Conservation (phyloP, 2,888 invertebrate genomes). For the Copidosoma aretas region DNA sequence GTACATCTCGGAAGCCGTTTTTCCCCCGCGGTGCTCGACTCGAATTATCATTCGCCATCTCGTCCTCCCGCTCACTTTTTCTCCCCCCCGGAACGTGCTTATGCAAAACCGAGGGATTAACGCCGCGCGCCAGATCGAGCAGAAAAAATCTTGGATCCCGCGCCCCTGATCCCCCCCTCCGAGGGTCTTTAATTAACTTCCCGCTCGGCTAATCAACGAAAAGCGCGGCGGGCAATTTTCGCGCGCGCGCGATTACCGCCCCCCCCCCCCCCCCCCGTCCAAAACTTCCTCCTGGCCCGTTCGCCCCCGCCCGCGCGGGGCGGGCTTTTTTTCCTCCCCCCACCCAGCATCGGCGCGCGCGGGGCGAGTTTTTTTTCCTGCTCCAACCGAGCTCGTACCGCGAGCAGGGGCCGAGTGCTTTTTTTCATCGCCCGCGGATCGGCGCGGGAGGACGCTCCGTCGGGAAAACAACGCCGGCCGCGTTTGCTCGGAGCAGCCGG, state of each 20-base stretch:
- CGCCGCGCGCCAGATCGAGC: not conserved
- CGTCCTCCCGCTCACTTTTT: not conserved
- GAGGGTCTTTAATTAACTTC: constrained; percentile 22
- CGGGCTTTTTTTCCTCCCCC: too few relatives aligned
- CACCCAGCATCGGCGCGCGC: too few relatives aligned
- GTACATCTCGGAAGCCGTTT: not conserved
- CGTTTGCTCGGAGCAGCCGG: too few relatives aligned
- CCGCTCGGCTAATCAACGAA: constrained; percentile 20
- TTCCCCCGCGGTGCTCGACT: not conserved
- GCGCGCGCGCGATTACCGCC: too few relatives aligned
- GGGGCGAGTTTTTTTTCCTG: too few relatives aligned
- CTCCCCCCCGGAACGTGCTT: not conserved
- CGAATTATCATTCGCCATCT: not conserved
- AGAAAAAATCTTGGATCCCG: constrained; percentile 21
- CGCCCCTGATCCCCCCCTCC: too few relatives aligned
- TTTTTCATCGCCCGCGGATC: too few relatives aligned
- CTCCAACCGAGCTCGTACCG: too few relatives aligned
- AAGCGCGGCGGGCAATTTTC: not conserved
- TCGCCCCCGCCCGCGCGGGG: not conserved
- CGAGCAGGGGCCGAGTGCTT: too few relatives aligned
- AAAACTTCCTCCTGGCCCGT: not conserved
- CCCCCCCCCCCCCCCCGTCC: not conserved
- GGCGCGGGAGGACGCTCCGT: too few relatives aligned
- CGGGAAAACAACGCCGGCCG: too few relatives aligned
- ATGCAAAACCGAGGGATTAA: constrained; percentile 21